Evolutionary conservation across 2,797 vertebrate species (phyloP).

Genomic region (Pempheris klunzingeri): DNA sequence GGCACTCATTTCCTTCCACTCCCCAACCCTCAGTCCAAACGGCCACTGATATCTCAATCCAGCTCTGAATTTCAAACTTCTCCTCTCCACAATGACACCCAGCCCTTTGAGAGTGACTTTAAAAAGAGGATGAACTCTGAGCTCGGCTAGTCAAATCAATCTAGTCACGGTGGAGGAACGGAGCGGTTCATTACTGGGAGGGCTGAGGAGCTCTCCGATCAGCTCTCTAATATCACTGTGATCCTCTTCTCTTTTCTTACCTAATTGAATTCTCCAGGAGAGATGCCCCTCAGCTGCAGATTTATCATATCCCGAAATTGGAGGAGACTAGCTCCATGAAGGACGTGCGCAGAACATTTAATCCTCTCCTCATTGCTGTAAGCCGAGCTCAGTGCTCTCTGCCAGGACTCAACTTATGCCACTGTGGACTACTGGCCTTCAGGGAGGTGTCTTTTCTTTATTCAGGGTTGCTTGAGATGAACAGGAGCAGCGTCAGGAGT

Average conservation of each 20-base stretch:
- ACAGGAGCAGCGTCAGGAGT: constrained; percentile 51
- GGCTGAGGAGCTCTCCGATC: constrained; percentile 73
- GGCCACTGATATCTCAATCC: constrained; percentile 54
- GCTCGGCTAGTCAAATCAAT: constrained; percentile 78
- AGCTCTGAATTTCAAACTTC: constrained; percentile 55
- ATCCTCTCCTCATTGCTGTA: constrained; percentile 66
- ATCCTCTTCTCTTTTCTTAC: constrained; percentile 79
- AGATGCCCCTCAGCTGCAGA: constrained; percentile 79
- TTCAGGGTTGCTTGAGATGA: constrained; percentile 34
- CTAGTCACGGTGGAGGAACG: constrained; percentile 69
- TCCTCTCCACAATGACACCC: constrained; percentile 47
- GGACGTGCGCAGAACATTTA: constrained; percentile 78
- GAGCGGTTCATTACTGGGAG: constrained; percentile 77
- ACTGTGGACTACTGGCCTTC: constrained; percentile 63
- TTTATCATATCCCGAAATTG: constrained; percentile 83
- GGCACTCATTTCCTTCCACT: constrained; percentile 22
- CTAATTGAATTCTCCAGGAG: constrained; percentile 84
- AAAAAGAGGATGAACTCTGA: constrained; percentile 72
- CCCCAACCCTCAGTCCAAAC: constrained; percentile 20
- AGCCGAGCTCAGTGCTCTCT: constrained; percentile 21
- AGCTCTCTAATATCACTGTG: constrained; percentile 78
- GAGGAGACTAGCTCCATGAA: constrained; percentile 76
- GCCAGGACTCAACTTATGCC: constrained; percentile 61
- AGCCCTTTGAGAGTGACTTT: constrained; percentile 65
- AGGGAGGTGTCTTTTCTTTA: constrained; percentile 55